These are phyloP conservation scores for Agapostemon virescens DNA, from an alignment of 2,888 invertebrate species.

Conservation along the genomic window DNA sequence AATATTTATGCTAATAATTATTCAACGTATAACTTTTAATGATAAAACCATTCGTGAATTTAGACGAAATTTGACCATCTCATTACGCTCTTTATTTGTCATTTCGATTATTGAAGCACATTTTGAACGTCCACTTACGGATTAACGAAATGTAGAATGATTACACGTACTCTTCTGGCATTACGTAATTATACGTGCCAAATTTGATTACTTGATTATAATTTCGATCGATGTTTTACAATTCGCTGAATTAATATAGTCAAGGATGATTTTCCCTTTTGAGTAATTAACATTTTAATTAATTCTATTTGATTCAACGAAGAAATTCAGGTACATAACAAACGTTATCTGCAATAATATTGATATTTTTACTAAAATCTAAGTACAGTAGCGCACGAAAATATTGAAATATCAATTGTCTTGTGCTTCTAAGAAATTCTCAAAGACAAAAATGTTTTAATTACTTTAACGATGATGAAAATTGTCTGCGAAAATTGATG, in stretches of 20 bases:
- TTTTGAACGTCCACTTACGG: not conserved
- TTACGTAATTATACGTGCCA: not conserved
- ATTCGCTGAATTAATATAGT: not conserved
- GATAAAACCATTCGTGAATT: too few relatives aligned
- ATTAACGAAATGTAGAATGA: not conserved
- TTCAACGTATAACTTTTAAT: too few relatives aligned
- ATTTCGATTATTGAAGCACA: not conserved
- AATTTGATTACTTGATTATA: not conserved
- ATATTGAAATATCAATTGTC: too few relatives aligned
- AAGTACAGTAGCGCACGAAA: too few relatives aligned
- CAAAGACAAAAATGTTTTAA: not conserved
- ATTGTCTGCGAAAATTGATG: too few relatives aligned
- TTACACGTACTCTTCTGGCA: not conserved
- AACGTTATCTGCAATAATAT: not conserved
- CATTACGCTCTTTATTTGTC: too few relatives aligned
- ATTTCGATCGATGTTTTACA: not conserved
- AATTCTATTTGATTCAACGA: not conserved
- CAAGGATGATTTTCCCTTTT: not conserved
- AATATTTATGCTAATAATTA: not conserved
- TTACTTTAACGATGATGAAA: not conserved
- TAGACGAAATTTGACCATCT: too few relatives aligned
- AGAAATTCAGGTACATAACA: not conserved
- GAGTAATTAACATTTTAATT: not conserved
- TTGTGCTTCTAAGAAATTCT: not conserved
- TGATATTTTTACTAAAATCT: too few relatives aligned